Evolutionary conservation across 1,140 invertebrate genomes (phyloP).

Genomic region (Chironomus tepperi): DNA sequence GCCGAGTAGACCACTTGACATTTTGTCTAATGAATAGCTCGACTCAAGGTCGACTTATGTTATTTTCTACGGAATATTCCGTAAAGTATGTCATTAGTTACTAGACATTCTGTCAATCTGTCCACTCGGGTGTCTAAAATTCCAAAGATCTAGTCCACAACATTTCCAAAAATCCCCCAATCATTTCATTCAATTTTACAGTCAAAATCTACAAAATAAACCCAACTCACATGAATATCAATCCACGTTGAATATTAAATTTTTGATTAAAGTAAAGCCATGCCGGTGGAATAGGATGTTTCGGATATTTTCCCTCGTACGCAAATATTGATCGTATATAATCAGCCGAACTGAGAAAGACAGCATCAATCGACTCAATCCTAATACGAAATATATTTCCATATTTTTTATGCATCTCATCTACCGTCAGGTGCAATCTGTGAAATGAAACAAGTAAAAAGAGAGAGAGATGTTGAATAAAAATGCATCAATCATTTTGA

Average conservation of each 20-base stretch:
- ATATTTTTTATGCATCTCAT: conserved; percentile 57
- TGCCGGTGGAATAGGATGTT: conserved; percentile 69
- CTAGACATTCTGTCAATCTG: no score
- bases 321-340: conserved; percentile 62
- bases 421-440: conserved; percentile 62
- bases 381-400: conserved; percentile 67
- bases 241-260: conserved; percentile 58
- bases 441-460: conserved; percentile 26
- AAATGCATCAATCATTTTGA: not conserved
- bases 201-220: conserved; percentile 24
- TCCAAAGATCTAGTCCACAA: no score
- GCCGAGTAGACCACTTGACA: no score
- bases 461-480: not conserved
- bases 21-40: no score
- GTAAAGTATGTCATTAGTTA: no score
- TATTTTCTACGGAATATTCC: no score
- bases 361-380: conserved; percentile 53
- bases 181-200: no score
- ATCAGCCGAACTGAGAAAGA: conserved; percentile 53
- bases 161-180: no score
- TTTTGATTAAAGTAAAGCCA: conserved; percentile 72
- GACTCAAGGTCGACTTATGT: no score
- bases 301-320: conserved; percentile 67
- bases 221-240: conserved; percentile 73
- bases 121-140: no score